These are phyloP conservation scores for Catharus bicknelli DNA, from an alignment of 2,113 vertebrate genomes.

Conservation along the genomic window DNA sequence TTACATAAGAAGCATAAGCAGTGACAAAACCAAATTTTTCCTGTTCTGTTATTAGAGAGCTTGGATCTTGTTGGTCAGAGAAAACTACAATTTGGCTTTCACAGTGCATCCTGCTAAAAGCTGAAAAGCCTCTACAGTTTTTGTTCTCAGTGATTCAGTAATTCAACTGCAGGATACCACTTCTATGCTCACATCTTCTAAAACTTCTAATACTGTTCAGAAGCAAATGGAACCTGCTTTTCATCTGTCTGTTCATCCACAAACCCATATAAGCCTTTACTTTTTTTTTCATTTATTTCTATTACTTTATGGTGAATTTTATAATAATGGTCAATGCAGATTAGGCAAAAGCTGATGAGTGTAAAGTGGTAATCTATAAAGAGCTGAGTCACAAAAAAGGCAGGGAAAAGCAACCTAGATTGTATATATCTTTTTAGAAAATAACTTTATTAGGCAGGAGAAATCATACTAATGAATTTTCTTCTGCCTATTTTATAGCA, in stretches of 20 bases:
- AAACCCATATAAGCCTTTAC: not conserved
- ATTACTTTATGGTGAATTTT: not conserved
- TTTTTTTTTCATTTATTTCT: not conserved
- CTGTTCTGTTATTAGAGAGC: not conserved
- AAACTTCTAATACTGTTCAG: not conserved
- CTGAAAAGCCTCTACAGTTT: not conserved
- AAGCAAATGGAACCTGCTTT: not conserved
- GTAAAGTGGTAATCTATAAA: not conserved
- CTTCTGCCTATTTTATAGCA: not conserved
- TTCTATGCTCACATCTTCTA: not conserved
- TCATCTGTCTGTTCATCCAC: not conserved
- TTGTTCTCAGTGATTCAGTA: not conserved
- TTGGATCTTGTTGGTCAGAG: not conserved
- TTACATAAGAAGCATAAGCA: not conserved
- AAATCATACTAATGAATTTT: not conserved
- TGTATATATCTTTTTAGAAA: not conserved
- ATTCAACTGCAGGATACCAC: not conserved
- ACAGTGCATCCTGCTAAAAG: not conserved
- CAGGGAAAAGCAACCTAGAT: not conserved
- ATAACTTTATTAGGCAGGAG: not conserved
- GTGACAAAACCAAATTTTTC: not conserved
- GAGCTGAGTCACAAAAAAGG: rapidly evolving
- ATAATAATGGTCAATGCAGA: not conserved
- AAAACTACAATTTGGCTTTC: not conserved
- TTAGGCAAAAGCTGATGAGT: not conserved